Evolutionary conservation across 2,113 vertebrate genomes (phyloP).

Genomic region (Vidua macroura): DNA sequence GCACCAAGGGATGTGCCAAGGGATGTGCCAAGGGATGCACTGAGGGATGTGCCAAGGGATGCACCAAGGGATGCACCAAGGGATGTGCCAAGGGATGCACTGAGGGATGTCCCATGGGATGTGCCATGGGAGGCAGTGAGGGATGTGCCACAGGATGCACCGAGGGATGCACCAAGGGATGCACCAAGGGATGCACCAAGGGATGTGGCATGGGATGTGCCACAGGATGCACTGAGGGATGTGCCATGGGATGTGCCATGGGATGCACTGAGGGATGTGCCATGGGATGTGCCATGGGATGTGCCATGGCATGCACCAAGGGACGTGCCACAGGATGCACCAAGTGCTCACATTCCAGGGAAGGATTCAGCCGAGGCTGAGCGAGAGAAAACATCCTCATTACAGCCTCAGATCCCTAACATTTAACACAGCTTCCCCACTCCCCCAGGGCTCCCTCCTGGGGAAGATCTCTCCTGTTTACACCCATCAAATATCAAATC

Average conservation of each 20-base stretch:
- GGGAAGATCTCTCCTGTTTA: not conserved
- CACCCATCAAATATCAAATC: conserved; percentile 17
- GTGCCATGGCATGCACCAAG: not conserved
- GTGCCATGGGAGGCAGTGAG: no score
- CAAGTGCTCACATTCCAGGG: not conserved
- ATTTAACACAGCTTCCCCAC: not conserved
- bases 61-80: not conserved
- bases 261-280: not conserved
- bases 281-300: no score
- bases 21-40: not conserved
- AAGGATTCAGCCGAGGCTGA: not conserved
- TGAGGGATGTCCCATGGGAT: not conserved
- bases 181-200: not conserved
- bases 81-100: not conserved
- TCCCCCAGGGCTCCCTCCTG: not conserved
- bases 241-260: not conserved
- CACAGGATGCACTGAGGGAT: not conserved
- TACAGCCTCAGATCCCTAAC: not conserved
- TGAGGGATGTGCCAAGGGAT: not conserved
- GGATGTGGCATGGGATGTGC: not conserved
- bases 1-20: not conserved
- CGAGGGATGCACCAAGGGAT: not conserved
- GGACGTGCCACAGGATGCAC: not conserved
- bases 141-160: not conserved
- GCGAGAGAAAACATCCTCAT: not conserved